These are phyloP conservation scores for Cryptus viduatorius DNA, from an alignment of 2,888 invertebrate genomes.

Conservation along the genomic window DNA sequence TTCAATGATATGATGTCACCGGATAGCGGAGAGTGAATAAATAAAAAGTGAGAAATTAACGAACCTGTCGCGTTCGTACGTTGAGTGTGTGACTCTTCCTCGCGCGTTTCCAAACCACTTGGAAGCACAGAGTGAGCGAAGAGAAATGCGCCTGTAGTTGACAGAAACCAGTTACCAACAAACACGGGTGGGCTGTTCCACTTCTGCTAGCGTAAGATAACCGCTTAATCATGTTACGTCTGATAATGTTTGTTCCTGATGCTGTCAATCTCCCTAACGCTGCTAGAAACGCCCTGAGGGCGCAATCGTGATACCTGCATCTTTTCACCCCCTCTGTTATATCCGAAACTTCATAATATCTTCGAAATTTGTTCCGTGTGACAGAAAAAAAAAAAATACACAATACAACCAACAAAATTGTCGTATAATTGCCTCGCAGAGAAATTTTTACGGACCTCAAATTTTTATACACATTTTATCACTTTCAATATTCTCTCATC, in stretches of 20 bases:
- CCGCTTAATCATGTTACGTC: slow-evolving; percentile 61
- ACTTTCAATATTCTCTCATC: too few relatives aligned
- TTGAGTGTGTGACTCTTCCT: slow-evolving; percentile 38
- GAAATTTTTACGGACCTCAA: too few relatives aligned
- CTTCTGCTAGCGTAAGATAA: slow-evolving; percentile 60
- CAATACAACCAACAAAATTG: background rate
- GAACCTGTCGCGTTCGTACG: slow-evolving; percentile 50
- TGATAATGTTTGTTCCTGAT: slow-evolving; percentile 51
- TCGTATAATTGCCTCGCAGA: background rate
- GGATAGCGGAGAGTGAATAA: slow-evolving; percentile 11
- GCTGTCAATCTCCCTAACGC: slow-evolving; percentile 18
- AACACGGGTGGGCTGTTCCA: slow-evolving; percentile 61
- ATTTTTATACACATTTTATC: too few relatives aligned
- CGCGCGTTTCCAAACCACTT: slow-evolving; percentile 42
- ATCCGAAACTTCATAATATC: slow-evolving; percentile 4
- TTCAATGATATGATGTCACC: background rate
- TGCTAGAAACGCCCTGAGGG: background rate
- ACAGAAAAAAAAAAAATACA: slow-evolving; percentile 17
- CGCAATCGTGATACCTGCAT: background rate
- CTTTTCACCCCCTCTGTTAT: background rate
- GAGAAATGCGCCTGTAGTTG: slow-evolving; percentile 51
- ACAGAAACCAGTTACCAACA: slow-evolving; percentile 61
- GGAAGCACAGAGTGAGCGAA: slow-evolving; percentile 28
- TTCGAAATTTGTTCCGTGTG: background rate
- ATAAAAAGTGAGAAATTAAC: slow-evolving; percentile 53